Conservation (phyloP, 2,888 invertebrate genomes). For the Parthenolecanium corni region DNA sequence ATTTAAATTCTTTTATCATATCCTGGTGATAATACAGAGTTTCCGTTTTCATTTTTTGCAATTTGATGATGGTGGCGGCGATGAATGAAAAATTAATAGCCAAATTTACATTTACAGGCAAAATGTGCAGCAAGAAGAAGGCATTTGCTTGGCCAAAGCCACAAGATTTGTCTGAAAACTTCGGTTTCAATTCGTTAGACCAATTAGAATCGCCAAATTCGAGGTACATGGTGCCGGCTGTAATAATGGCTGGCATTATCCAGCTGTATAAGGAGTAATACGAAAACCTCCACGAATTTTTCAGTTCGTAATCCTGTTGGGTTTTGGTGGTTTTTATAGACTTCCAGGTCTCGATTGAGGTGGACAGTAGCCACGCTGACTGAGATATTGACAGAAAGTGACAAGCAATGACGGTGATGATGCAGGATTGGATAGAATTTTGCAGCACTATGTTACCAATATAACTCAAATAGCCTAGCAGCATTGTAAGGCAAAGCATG, state of each 20-base stretch:
- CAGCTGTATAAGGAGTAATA: slow-evolving; percentile 41
- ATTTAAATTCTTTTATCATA: slow-evolving; percentile 35
- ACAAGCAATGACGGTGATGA: slow-evolving; percentile 40
- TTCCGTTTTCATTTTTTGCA: not conserved
- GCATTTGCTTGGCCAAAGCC: slow-evolving; percentile 33
- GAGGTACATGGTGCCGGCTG: slow-evolving; percentile 37
- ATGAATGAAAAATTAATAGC: slow-evolving; percentile 36
- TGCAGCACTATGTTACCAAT: slow-evolving; percentile 39
- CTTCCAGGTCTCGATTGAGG: slow-evolving; percentile 43
- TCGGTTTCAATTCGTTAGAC: slow-evolving; percentile 42
- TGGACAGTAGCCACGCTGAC: slow-evolving; percentile 46
- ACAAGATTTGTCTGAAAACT: slow-evolving; percentile 1
- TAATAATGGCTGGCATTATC: slow-evolving; percentile 39
- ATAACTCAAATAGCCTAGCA: slow-evolving; percentile 42
- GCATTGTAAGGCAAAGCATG: slow-evolving; percentile 41
- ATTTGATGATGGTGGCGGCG: slow-evolving; percentile 32
- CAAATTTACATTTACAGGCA: slow-evolving; percentile 38
- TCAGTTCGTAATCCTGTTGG: slow-evolving; percentile 39
- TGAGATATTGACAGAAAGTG: slow-evolving; percentile 44
- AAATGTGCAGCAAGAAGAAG: slow-evolving; percentile 38
- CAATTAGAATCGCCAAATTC: slow-evolving; percentile 33
- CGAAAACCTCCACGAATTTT: slow-evolving; percentile 38
- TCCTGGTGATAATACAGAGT: not conserved
- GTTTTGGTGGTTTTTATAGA: slow-evolving; percentile 39
- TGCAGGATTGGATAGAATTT: slow-evolving; percentile 37